A percentile compares a stretch with the other conserved stretches of the same genome.
Evolutionary conservation across 2,113 vertebrate species (phyloP).

Genomic region (Natator depressus): DNA sequence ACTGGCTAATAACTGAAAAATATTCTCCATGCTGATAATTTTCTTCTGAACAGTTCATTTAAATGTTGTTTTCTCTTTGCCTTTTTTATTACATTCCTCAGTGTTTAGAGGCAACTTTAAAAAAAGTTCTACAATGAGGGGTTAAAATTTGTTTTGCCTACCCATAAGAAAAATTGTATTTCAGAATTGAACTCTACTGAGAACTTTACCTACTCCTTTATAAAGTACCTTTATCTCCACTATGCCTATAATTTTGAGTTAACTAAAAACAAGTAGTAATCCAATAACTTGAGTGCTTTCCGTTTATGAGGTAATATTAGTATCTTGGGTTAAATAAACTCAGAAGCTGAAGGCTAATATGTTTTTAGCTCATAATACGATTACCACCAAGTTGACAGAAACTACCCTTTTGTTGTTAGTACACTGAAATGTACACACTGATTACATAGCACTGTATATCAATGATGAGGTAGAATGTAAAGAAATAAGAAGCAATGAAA

Average conservation of each 20-base stretch:
- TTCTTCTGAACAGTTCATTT: not conserved
- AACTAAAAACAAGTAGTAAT: not conserved
- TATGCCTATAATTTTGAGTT: not conserved
- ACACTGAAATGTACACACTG: not conserved
- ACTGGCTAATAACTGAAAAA: not conserved
- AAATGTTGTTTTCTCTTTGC: not conserved
- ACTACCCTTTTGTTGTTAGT: not conserved
- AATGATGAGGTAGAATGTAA: no score
- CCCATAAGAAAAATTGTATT: not conserved
- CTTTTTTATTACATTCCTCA: not conserved
- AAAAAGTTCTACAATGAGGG: not conserved
- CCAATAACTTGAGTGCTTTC: not conserved
- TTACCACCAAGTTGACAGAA: not conserved
- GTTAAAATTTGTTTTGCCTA: not conserved
- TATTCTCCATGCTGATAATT: not conserved
- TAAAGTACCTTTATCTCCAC: not conserved
- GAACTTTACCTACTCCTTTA: not conserved
- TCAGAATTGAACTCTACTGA: not conserved
- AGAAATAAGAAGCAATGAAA: no score
- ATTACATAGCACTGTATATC: no score
- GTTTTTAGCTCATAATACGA: not conserved
- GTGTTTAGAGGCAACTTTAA: not conserved
- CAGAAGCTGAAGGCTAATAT: not conserved
- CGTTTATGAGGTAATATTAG: not conserved
- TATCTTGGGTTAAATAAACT: not conserved